Conservation (phyloP, 2,113 vertebrate species). For the Capreolus pygargus region DNA sequence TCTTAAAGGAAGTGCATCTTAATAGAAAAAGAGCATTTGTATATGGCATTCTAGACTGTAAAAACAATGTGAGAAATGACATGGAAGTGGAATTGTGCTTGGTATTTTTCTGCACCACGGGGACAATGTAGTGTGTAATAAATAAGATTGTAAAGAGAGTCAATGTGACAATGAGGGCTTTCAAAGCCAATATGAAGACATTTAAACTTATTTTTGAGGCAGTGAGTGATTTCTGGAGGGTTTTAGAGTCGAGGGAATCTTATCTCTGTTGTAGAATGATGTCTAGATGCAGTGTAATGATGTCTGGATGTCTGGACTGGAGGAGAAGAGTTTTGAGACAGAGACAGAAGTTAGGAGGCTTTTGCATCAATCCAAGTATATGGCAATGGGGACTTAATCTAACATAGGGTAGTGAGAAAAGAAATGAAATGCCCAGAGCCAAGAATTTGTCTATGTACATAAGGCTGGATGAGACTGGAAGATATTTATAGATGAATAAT, state of each 20-base stretch:
- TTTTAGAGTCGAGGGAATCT: not conserved
- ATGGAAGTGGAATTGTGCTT: not conserved
- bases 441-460: not conserved
- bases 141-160: not conserved
- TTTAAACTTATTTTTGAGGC: not conserved
- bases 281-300: not conserved
- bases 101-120: not conserved
- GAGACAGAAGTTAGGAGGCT: not conserved
- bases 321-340: not conserved
- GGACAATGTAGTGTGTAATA: not conserved
- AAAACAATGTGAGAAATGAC: not conserved
- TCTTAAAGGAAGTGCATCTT: not conserved
- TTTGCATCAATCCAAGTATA: not conserved
- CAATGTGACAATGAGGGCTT: not conserved
- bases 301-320: not conserved
- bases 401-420: not conserved
- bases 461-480: not conserved
- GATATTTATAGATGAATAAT: not conserved
- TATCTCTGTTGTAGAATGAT: not conserved
- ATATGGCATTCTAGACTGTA: not conserved
- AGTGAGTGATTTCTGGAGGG: not conserved
- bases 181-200: not conserved
- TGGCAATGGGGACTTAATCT: not conserved
- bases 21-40: not conserved
- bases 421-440: not conserved